Conservation (phyloP, 2,888 invertebrate species). For the Agrochola litura region DNA sequence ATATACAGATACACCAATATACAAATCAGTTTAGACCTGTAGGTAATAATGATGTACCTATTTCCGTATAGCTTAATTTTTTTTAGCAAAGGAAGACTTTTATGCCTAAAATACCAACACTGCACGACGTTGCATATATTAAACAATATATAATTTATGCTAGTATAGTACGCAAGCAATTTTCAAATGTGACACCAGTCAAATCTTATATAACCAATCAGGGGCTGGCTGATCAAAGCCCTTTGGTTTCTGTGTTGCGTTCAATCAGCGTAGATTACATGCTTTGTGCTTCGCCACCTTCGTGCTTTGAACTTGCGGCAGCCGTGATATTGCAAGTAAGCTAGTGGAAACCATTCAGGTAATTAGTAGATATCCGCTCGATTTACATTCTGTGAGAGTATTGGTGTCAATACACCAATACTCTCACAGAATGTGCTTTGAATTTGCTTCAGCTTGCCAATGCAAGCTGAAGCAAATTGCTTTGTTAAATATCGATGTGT, state of each 20-base stretch:
- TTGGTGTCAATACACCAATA: too few relatives aligned
- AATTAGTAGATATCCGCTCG: neutral
- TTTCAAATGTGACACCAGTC: neutral
- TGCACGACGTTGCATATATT: neutral
- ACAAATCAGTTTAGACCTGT: neutral
- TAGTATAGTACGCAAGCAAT: neutral
- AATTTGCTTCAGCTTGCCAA: too few relatives aligned
- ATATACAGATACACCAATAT: too few relatives aligned
- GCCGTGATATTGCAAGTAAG: slow-evolving; percentile 1
- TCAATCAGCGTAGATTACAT: slow-evolving; percentile 3
- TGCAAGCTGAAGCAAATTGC: neutral
- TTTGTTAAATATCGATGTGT: neutral
- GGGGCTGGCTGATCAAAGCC: neutral
- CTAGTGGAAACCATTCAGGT: neutral
- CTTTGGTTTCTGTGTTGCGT: neutral
- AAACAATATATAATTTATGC: neutral
- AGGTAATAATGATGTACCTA: neutral
- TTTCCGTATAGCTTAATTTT: neutral
- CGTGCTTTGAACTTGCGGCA: neutral
- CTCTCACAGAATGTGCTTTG: too few relatives aligned
- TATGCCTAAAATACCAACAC: neutral
- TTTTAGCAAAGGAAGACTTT: neutral
- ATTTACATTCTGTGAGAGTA: neutral
- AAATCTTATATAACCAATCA: slow-evolving; percentile 8
- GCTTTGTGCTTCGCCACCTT: neutral